Evolutionary conservation across 2,113 vertebrate genomes (phyloP).

Genomic region (Polypterus senegalus): DNA sequence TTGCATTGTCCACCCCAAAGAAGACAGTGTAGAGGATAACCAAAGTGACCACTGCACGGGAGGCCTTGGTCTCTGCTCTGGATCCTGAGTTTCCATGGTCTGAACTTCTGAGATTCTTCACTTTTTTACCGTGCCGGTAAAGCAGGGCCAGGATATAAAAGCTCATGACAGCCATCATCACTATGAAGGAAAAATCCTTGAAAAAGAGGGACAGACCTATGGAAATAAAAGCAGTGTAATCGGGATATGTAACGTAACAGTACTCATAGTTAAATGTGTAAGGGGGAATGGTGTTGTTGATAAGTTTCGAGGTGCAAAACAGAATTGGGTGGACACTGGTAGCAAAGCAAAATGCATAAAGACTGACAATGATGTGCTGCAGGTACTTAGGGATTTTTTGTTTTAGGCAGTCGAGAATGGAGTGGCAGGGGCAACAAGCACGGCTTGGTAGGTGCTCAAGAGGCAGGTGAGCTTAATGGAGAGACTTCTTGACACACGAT

Average conservation of each 20-base stretch:
- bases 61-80: background rate
- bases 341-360: background rate
- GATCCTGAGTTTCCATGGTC: background rate
- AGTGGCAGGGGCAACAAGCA: conserved; percentile 10
- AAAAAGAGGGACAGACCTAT: conserved; percentile 12
- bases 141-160: conserved; percentile 16
- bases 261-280: background rate
- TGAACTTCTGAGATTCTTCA: background rate
- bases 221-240: conserved; percentile 7
- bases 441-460: conserved; percentile 14
- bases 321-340: background rate
- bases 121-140: conserved; percentile 8
- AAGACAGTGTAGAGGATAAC: conserved; percentile 11
- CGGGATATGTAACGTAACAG: conserved; percentile 4
- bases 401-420: background rate
- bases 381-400: background rate
- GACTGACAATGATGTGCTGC: background rate
- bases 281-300: background rate
- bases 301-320: background rate
- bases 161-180: conserved; percentile 15
- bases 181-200: conserved; percentile 13
- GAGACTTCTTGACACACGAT: conserved; percentile 12
- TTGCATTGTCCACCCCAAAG: conserved; percentile 12
- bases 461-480: conserved; percentile 17
- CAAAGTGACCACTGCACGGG: conserved; percentile 7